Base-by-base conservation (phyloP, 2,797 vertebrate genomes). In the Champsocephalus gunnari region DNA sequence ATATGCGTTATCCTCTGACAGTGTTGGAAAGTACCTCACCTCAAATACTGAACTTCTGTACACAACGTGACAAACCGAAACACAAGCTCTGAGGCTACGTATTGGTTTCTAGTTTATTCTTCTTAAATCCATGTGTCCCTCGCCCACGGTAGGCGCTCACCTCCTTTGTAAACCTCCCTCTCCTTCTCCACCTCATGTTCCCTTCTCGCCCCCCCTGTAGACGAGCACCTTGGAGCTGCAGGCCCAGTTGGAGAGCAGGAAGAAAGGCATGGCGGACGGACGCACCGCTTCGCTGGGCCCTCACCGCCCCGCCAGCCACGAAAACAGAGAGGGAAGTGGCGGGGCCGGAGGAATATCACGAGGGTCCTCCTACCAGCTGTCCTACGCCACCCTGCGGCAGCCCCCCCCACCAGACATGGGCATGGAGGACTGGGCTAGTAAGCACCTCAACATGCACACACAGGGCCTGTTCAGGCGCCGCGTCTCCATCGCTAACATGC, bases 371-470 rank as follows among this genome's bases (percentile, higher is more conserved):
- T 96, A 94, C 82, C 91, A 93, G 64, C 95, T 96, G 76, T 91
- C 95, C 24, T 97, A 96, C 19, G 93, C 78, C 71, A 96, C 95
- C 6, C 91, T 97, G 16, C 92, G 95, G 58, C 95, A 96, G 74
- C 96, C 96, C 19, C 94, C 92, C 0, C 91, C 93, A 13, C 88
- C 95, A 58, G 81, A 95, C 84, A 93, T 92, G 87, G 96, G 95
- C 87, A 97, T 97, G 96, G 94, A 92, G 61, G 97, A 97, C 87
- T 98, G 97, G 97, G 97, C 96, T 77, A 97, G 96, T 75, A 97
- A 97, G 79, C 96, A 98, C 90, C 96, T 98, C 17, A 98, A 97
- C 91, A 94, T 96, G 96, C 97, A 97, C 92, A 97, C 96, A 0
- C 96, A 97, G 73, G 97, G 97, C 72, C 95, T 98, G 63, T 98